A percentile compares a stretch with the other conserved stretches of the same genome.
Evolutionary conservation across 2,888 invertebrate species (phyloP).

Genomic region (Lepidocyrtoides sp.): DNA sequence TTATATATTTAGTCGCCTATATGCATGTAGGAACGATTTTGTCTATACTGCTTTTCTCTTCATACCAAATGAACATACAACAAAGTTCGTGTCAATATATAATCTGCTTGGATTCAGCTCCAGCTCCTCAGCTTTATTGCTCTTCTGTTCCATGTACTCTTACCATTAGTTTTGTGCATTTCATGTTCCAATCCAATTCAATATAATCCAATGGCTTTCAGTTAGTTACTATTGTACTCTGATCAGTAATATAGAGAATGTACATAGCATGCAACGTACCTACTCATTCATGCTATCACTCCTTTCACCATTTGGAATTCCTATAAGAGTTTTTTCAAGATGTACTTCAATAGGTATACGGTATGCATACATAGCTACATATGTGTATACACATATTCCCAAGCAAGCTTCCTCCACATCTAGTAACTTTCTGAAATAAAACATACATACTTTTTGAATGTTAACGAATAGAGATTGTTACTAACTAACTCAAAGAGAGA

Average conservation of each 20-base stretch:
- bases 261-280: not conserved
- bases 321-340: not conserved
- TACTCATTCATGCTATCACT: slow-evolving; percentile 45
- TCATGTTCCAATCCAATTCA: slow-evolving; percentile 61
- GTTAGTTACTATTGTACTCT: slow-evolving; percentile 12
- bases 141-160: slow-evolving; percentile 45
- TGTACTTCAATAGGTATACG: no score
- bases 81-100: slow-evolving; percentile 73
- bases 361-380: slow-evolving; percentile 15
- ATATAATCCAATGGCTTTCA: slow-evolving; percentile 54
- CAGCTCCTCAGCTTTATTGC: slow-evolving; percentile 58
- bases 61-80: slow-evolving; percentile 42
- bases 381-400: not conserved
- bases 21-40: not conserved
- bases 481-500: no score
- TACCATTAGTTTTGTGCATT: slow-evolving; percentile 38
- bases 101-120: slow-evolving; percentile 61
- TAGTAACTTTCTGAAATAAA: slow-evolving; percentile 63
- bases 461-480: no score
- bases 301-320: slow-evolving; percentile 43
- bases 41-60: not conserved
- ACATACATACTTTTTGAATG: not conserved
- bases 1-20: no score
- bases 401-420: slow-evolving; percentile 39
- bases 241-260: not conserved